Percentiles rank a stretch among this genome's conserved stretches.
Evolutionary conservation across 2,888 invertebrate genomes (phyloP).

Genomic region (Chymomyza fuscimana): DNA sequence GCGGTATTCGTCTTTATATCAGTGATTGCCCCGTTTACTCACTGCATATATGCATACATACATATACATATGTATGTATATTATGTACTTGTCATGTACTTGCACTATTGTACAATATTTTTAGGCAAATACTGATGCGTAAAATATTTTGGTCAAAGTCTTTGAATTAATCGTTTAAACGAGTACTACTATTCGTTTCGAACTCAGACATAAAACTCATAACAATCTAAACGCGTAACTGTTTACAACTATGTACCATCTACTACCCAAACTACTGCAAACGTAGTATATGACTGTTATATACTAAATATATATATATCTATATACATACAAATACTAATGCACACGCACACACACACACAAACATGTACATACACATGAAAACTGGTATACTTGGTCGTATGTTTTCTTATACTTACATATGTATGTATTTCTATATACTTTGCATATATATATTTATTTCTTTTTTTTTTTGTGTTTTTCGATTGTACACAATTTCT

Average conservation of each 20-base stretch:
- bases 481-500: background rate
- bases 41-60: constrained; percentile 21
- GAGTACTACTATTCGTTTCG: background rate
- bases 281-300: constrained; percentile 8
- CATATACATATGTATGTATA: constrained; percentile 15
- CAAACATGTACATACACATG: constrained; percentile 17
- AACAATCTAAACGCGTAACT: background rate
- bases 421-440: constrained; percentile 1
- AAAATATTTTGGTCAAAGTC: constrained; percentile 77
- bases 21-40: constrained; percentile 43
- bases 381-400: constrained; percentile 1
- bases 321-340: constrained; percentile 17
- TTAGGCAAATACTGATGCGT: constrained; percentile 64
- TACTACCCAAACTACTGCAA: constrained; percentile 5
- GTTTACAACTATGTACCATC: too few relatives aligned
- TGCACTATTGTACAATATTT: background rate
- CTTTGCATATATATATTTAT: constrained; percentile 2
- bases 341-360: constrained; percentile 22
- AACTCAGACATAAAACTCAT: background rate
- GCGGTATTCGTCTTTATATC: constrained; percentile 71
- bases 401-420: background rate
- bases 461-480: background rate
- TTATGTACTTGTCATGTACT: background rate
- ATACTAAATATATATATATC: constrained; percentile 12
- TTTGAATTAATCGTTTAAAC: constrained; percentile 26